Conservation (phyloP, 2,888 invertebrate genomes). For the Polylopha cassiicola region DNA sequence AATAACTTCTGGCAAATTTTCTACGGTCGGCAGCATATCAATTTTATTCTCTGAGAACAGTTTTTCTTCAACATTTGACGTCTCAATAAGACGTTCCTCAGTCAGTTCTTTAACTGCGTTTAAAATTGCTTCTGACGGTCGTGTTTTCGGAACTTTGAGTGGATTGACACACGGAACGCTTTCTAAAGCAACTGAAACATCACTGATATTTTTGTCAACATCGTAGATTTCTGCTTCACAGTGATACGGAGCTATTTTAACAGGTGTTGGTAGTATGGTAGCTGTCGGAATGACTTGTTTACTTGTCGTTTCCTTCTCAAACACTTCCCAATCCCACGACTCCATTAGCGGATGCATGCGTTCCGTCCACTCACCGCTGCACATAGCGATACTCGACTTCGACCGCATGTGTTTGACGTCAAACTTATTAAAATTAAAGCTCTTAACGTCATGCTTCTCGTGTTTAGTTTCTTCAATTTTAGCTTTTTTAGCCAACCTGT, state of each 20-base stretch:
- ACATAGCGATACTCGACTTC: slow-evolving; percentile 70
- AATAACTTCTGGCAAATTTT: slow-evolving; percentile 80
- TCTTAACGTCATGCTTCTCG: slow-evolving; percentile 70
- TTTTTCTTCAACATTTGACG: slow-evolving; percentile 78
- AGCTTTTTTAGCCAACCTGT: slow-evolving; percentile 58
- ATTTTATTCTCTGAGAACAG: slow-evolving; percentile 73
- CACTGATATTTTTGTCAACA: slow-evolving; percentile 69
- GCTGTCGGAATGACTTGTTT: slow-evolving; percentile 68
- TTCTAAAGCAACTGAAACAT: slow-evolving; percentile 76
- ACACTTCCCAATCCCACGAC: slow-evolving; percentile 80
- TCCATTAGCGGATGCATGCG: slow-evolving; percentile 80
- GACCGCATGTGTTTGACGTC: slow-evolving; percentile 71
- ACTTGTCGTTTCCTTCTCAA: slow-evolving; percentile 76
- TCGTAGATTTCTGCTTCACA: slow-evolving; percentile 72
- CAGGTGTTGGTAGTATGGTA: slow-evolving; percentile 65
- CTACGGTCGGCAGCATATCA: slow-evolving; percentile 78
- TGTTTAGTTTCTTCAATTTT: slow-evolving; percentile 58
- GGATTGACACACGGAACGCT: slow-evolving; percentile 80
- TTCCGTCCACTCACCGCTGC: slow-evolving; percentile 77
- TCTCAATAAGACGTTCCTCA: slow-evolving; percentile 75
- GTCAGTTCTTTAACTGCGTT: slow-evolving; percentile 74
- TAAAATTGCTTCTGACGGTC: slow-evolving; percentile 65
- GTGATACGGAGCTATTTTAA: slow-evolving; percentile 66
- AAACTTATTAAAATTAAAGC: slow-evolving; percentile 66
- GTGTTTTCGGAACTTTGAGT: slow-evolving; percentile 72